These are phyloP conservation scores for Drosophila mimetica DNA, from an alignment of 2,888 invertebrate species.

Conservation along the genomic window DNA sequence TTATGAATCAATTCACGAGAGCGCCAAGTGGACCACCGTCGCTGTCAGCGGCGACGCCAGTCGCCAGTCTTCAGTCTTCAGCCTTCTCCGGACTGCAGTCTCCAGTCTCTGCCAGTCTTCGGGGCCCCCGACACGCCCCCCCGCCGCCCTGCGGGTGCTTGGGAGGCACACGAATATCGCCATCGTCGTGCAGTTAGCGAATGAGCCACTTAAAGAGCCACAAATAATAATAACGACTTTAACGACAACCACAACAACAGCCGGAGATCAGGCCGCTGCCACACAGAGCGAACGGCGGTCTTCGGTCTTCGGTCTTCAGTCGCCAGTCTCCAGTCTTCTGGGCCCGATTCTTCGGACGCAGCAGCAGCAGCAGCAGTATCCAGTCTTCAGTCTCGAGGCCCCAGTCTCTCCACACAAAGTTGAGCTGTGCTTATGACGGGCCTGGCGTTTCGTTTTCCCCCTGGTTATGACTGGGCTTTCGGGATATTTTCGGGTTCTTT, in stretches of 20 bases:
- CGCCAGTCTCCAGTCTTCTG: constrained; percentile 7
- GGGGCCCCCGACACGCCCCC: constrained; percentile 18
- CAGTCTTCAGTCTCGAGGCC: constrained; percentile 9
- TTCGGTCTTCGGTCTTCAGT: constrained; percentile 4
- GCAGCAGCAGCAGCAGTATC: too few species aligned
- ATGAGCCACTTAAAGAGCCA: constrained; percentile 80
- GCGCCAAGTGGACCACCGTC: constrained; percentile 80
- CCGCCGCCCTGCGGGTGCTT: not conserved
- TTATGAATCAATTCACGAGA: constrained; percentile 80
- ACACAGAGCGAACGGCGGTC: constrained; percentile 3
- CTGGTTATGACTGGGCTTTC: constrained; percentile 28
- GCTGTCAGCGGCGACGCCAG: constrained; percentile 67
- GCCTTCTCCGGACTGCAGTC: constrained; percentile 23
- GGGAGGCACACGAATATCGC: constrained; percentile 77
- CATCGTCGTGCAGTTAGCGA: constrained; percentile 78
- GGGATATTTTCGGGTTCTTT: constrained; percentile 36
- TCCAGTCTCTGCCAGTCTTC: constrained; percentile 20
- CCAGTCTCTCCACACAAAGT: constrained; percentile 54
- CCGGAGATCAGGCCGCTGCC: constrained; percentile 12
- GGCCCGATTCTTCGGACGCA: constrained; percentile 7
- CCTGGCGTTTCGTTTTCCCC: constrained; percentile 39
- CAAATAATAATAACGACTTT: constrained; percentile 79
- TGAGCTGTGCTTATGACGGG: constrained; percentile 67
- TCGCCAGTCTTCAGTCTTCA: constrained; percentile 27
- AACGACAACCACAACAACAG: constrained; percentile 73